A percentile compares a stretch with the other conserved stretches of the same genome.
Evolutionary conservation across 2,797 vertebrate species (phyloP).

Genomic region (Clamator glandarius): DNA sequence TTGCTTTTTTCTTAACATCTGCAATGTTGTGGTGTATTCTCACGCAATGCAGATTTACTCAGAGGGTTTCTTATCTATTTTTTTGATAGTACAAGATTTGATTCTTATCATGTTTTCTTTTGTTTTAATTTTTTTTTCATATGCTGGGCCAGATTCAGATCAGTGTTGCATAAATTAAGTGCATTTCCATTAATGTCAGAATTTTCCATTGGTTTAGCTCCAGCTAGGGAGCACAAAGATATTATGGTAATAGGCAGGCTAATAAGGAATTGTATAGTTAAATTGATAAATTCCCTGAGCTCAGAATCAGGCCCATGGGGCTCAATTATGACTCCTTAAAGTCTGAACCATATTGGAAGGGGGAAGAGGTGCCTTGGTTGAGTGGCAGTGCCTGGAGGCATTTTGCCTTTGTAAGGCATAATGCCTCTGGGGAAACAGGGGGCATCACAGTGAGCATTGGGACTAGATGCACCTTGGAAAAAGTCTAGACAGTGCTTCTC

Average conservation of each 20-base stretch:
- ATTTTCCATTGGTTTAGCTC: slow-evolving; percentile 38
- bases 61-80: slow-evolving; percentile 1
- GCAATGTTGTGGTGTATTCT: not conserved
- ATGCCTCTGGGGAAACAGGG: slow-evolving; percentile 51
- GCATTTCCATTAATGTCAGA: slow-evolving; percentile 13
- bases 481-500: not conserved
- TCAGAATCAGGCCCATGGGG: slow-evolving; percentile 64
- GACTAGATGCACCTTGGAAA: slow-evolving; percentile 47
- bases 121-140: not conserved
- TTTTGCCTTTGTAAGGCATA: slow-evolving; percentile 59
- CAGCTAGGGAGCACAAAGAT: slow-evolving; percentile 34
- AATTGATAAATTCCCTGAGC: slow-evolving; percentile 50
- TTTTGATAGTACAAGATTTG: slow-evolving; percentile 2
- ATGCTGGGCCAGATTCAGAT: not conserved
- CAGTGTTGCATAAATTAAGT: not conserved
- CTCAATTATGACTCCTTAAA: slow-evolving; percentile 67
- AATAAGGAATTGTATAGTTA: slow-evolving; percentile 49
- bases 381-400: slow-evolving; percentile 64
- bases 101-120: not conserved
- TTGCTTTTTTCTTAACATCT: not conserved
- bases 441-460: slow-evolving; percentile 38
- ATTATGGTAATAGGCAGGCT: slow-evolving; percentile 60
- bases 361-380: slow-evolving; percentile 55
- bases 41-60: not conserved
- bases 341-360: slow-evolving; percentile 49